Base-by-base conservation (phyloP, 2,797 vertebrate genomes). In the Hypotaenidia philippensis region DNA sequence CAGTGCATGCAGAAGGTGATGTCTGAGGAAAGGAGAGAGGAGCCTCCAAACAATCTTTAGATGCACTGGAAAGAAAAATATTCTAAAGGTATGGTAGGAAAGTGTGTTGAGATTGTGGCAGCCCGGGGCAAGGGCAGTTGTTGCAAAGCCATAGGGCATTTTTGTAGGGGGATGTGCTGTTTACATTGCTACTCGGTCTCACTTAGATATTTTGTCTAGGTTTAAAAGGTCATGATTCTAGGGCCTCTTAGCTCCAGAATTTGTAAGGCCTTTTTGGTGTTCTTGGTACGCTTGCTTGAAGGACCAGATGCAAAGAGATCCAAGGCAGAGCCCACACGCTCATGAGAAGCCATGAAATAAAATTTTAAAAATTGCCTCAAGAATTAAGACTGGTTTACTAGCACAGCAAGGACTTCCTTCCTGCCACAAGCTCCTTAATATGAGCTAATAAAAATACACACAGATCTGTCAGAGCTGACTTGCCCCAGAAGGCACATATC, bases 61-160 rank as follows among this genome's bases (percentile, higher is more conserved):
- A 32, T 18, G 29, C 52, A 65, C 10, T 50, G 41, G 29, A 83
- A 83, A 61, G 15, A 9, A 19, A 47, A 14, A 16, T n/a, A 34
- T 4, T 52, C 50, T 53, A 23, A 17, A 57, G 7, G 7, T 49
- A 32, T 36, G 55, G 53, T 47, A 61, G 27, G 31, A 63, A 64
- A 83, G 18, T 13, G 26, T 32, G 23, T 17, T 36, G 20, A 59
- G 36, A 50, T 41, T 41, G 11, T 52, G 32, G 9, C n/a, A 75
- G 66, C 15, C 34, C 55, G 44, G 53, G 32, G 49, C 49, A 69
- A 61, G 14, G 41, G 29, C 16, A 49, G 34, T 12, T 84, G 44
- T 26, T 68, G 44, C 16, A n/a, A 45, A 69, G 17, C 21, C 74
- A 31, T 0, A 3, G 36, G 17, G 32, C 22, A 0, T 3, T 1